Evolutionary conservation across 2,888 invertebrate genomes (phyloP), one percentile per base, ranked within the genome.

Genomic region (Eupithecia subumbrata): DNA sequence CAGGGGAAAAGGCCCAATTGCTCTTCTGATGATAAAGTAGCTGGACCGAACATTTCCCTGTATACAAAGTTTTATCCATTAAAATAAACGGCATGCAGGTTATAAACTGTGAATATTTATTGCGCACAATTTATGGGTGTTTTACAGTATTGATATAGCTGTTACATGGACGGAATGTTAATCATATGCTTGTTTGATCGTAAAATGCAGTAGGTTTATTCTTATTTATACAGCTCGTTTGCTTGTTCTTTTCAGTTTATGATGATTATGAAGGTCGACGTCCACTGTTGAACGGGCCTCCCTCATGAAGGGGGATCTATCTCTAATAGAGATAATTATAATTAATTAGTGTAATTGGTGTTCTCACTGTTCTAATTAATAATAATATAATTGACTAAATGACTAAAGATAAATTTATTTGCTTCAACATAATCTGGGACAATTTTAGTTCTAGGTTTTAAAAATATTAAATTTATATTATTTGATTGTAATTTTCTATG

Each of bases 21-120:
- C 43, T 43, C 43, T 45, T 14, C 45, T 45, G 45, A 45, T 45
- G 34, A 18, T 34, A 60, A 60, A 25, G 12, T 60, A 60, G 60
- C 18, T 64, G 64, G n/a, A 67, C 14, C 12, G 67, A 40, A 40
- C 3, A 25, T 40, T 11, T 40, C 68, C 68, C 12, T 68, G 43
- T 68, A 68, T 2, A 5, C 43, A n/a, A 68, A 43, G 43, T 85
- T 85, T 84, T 84, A 84, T 82, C 82, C 84, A 86, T 87, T 87
- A 85, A 87, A 86, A 86, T 85, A 85, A 86, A 83, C 79, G 83
- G 73, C 81, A 67, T 40, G 78, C 81, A 78, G 78, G 82, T 82
- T 81, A 84, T 86, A 84, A 85, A 86, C 80, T 83, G 79, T 73
- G 82, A 80, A 83, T 79, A 85, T 88, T 85, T 84, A 85, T 85